Base-by-base conservation (phyloP, 2,113 vertebrate genomes). In the Trinectes maculatus region DNA sequence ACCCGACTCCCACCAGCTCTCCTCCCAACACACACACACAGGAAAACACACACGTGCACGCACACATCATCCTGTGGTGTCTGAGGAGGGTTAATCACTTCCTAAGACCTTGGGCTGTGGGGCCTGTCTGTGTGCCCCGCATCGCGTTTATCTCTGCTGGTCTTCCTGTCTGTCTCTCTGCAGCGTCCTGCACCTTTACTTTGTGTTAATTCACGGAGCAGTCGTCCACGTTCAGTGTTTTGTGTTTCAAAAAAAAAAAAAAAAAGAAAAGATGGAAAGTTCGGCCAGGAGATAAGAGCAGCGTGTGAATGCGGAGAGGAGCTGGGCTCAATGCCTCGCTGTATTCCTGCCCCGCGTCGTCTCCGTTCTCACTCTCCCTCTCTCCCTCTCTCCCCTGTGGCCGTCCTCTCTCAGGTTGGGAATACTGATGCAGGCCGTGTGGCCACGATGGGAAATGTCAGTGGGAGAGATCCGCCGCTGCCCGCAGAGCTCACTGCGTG, bases 11-110 rank as follows among this genome's bases (percentile, higher is more conserved):
- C 74, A 79, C 84, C 73, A 80, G 28, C 43, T 69, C 43, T 59
- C 71, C 12, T 39, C 39, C 62, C 36, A 49, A 55, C 71, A 51
- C 56, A 69, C 49, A 40, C 60, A 62, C 69, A 66, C 48, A 26
- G 28, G 59, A 36, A 22, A 29, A 13, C 57, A 59, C 54, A 48
- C 65, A 54, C 59, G 28, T 33, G 65, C 53, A 42, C 37, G 36
- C n/a, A 18, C 66, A 72, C 74, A 69, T 71, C 76, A 60, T 77
- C 66, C 56, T 59, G 48, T 53, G 51, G 46, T 75, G 70, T 73
- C 74, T 66, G 61, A 71, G 65, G 61, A 84, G 85, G 77, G 83
- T 88, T 90, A 89, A 90, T 88, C 79, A 78, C 78, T 88, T 89
- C 87, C 85, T 82, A 51, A 82, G 82, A 82, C 81, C 84, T 84